phyloP scores from a whole-genome alignment of 2,113 vertebrate genomes.

The Xiphophorus maculatus region DNA sequence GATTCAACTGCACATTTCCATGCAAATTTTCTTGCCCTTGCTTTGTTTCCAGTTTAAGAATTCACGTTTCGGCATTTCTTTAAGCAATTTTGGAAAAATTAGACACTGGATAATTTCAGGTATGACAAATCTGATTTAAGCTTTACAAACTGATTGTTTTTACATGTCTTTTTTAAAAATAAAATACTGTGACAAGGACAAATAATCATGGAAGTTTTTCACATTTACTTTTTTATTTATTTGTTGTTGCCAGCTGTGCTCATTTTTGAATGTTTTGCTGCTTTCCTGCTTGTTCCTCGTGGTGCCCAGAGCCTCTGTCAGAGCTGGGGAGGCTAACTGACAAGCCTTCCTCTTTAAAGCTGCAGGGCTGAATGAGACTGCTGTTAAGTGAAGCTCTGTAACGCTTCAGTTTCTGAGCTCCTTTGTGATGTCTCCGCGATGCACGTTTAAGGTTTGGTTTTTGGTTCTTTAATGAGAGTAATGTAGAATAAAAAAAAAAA shows the following conservation, averaged over 20 bases:
- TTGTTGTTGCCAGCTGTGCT: constrained; percentile 41
- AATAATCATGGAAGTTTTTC: constrained; percentile 8
- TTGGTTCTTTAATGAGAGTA: constrained; percentile 59
- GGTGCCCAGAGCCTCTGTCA: constrained; percentile 67
- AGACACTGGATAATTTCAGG: no score
- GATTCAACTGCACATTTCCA: no score
- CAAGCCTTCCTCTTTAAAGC: constrained; percentile 68
- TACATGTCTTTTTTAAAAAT: no score
- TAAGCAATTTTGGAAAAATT: no score
- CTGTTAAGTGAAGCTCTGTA: constrained; percentile 67
- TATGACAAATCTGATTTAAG: no score
- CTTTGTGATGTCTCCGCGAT: constrained; percentile 58
- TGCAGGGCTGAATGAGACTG: constrained; percentile 60
- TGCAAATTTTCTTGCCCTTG: no score
- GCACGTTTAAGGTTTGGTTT: constrained; percentile 53
- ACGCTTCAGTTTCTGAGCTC: constrained; percentile 61
- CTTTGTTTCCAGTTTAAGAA: no score
- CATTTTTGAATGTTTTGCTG: constrained; percentile 40
- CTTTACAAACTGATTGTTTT: no score
- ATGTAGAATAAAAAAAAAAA: constrained; percentile 54
- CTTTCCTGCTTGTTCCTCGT: constrained; percentile 45
- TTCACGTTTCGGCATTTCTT: no score
- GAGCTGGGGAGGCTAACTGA: constrained; percentile 69
- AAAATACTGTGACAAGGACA: neutral
- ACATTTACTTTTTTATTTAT: constrained; percentile 41